Base-by-base conservation (phyloP, 2,797 vertebrate species). In the Pterois miles region DNA sequence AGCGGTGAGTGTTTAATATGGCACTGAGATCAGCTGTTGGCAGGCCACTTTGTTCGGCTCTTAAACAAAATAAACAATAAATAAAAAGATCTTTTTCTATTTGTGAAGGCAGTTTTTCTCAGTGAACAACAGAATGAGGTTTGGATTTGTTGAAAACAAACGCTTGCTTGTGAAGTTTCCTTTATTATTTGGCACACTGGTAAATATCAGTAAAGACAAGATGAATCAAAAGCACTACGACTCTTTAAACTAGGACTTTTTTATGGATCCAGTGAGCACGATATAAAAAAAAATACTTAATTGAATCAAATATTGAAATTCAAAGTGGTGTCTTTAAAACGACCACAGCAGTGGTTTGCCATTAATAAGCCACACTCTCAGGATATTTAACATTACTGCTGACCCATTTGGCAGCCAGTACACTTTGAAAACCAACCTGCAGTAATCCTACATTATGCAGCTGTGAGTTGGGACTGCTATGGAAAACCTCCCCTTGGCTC, bases 171-270 rank as follows among this genome's bases (percentile, higher is more conserved):
- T 57, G 12, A 5, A 18, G 14, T 43, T 70, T 53, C 13, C 27
- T 33, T 34, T 40, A 68, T 38, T 54, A 36, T 86, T 80, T 87
- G 79, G 79, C 83, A 86, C 83, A 77, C 43, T 68, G 78, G 75
- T 59, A 69, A 34, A 65, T 23, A 43, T 25, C 64, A 22, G 33
- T 56, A n/a, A n/a, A n/a, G 56, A 74, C 12, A 8, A 18, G 2
- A 69, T 54, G 64, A 84, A 66, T 62, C 54, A 52, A 56, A 33
- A 74, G 59, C 38, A 22, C 4, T 38, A n/a, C 4, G 14, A 33
- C 0, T 4, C 10, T 23, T 66, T 14, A 23, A 8, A 5, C 8
- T 4, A 1, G 1, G 4, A 18, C 40, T 18, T 25, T 54, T 25
- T 50, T 8, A 33, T 11, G 29, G 16, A 64, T 66, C 12, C 31